Evolutionary conservation across 2,888 invertebrate genomes (phyloP), one percentile per base, ranked within the genome.

Genomic region (Drosophila mulleri): DNA sequence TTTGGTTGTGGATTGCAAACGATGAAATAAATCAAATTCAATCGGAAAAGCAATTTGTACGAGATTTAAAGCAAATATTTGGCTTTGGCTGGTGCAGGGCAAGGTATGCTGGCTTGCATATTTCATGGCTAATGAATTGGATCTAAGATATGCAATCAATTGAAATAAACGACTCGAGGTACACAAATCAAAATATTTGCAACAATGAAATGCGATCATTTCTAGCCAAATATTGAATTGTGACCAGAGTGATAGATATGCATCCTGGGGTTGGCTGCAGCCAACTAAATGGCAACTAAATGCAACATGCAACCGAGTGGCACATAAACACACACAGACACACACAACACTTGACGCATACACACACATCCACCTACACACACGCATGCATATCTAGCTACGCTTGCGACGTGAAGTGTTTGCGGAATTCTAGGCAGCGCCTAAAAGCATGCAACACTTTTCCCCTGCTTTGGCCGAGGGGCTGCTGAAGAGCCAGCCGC

Each of bases 401-500:
- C 14, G 37, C 44, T 14, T 29, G 65, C 64, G n/a, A 42, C 26
- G 32, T 63, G 42, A 71, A 71, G 58, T 67, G 64, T 47, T 45
- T 53, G 48, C 11, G 64, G 58, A 37, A 50, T 64, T 54, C 56
- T 53, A 60, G 26, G 53, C 52, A 52, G 64, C 65, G 64, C 73
- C 72, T 64, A 66, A 67, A 71, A 77, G 68, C 69, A 70, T 64
- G 84, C 84, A 67, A 61, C 67, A 50, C 39, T 67, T 72, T 82
- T 82, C 71, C 26, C 39, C 48, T 65, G 44, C 41, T 53, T 29
- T 29, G 8, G 48, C 11, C 48, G n/a, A 48, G 16, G 61, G 23
- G 47, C 18, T 29, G 42, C 62, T 73, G 47, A 74, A 72, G 71
- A 65, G 75, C 65, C 52, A 8, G 67, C 71, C 52, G 9, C 75